These are phyloP conservation scores for Botia almorhae DNA, from an alignment of 2,797 vertebrate species.

Conservation along the genomic window DNA sequence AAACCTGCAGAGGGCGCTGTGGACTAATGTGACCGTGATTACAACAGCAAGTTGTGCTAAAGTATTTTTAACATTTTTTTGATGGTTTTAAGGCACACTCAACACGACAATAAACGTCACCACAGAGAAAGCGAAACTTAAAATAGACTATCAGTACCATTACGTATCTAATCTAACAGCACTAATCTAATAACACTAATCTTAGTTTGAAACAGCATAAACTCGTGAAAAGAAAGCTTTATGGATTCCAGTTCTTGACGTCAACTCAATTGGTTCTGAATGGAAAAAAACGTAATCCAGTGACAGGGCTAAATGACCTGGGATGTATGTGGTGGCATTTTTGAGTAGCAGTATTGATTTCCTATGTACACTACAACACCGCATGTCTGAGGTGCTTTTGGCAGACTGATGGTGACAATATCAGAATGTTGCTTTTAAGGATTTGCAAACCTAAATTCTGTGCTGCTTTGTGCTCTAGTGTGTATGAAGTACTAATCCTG, in stretches of 20 bases:
- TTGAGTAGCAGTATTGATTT: conserved; percentile 24
- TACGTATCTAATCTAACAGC: no score
- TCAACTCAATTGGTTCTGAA: background rate
- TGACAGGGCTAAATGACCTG: background rate
- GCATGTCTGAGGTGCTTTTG: conserved; percentile 17
- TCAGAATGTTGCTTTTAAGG: conserved; percentile 28
- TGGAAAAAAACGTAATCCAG: background rate
- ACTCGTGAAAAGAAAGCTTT: background rate
- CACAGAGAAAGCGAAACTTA: background rate
- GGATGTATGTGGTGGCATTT: conserved; percentile 11
- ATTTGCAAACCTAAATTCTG: conserved; percentile 26
- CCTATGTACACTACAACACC: background rate
- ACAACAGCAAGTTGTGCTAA: background rate
- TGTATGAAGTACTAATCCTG: conserved; percentile 44
- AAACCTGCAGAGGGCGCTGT: conserved; percentile 57
- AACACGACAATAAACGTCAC: background rate
- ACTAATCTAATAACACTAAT: background rate
- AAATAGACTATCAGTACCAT: background rate
- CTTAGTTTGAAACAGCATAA: background rate
- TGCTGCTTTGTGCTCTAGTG: conserved; percentile 3
- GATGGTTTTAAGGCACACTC: background rate
- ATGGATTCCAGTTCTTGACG: background rate
- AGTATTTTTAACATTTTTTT: background rate
- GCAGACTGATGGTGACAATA: conserved; percentile 9
- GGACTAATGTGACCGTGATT: conserved; percentile 50